Base-by-base conservation (phyloP, 2,113 vertebrate species). In the Silurus glanis region DNA sequence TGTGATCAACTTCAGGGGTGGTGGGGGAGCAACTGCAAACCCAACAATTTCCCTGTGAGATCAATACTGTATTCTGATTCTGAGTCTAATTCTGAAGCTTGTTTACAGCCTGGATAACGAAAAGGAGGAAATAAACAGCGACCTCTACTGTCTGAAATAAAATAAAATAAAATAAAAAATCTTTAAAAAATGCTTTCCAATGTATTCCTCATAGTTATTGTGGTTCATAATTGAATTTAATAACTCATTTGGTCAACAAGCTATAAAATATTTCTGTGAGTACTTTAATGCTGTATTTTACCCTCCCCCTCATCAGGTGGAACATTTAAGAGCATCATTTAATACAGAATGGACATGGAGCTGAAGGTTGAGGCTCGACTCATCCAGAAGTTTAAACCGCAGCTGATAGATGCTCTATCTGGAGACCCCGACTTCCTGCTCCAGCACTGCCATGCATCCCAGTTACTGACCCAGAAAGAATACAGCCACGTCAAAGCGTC, bases 401-500 rank as follows among this genome's bases (percentile, higher is more conserved):
- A 55, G 49, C 88, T 95, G 0, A 93, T 94, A 14, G 88, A 94
- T 5, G 91, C 93, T 72, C 89, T 95, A 6, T 92, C 86, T 28
- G 90, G 83, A 0, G 93, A 95, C 21, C 82, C 94, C 3, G 92
- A 95, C 59, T 91, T 93, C 56, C 84, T 95, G 55, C 91, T 95
- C 86, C 94, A 95, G 91, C 90, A 91, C 55, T 93, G 92, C 56
- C 90, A 95, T 86, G 88, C 94, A 51, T 80, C 72, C 56, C 0
- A 0, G 3, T 88, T 95, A 87, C 87, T 95, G 66, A 90, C 94
- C 85, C 49, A 0, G 53, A 69, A 9, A 0, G 86, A 89, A 85
- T 95, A 95, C 85, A 69, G 92, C 62, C 88, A 91, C 28, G 75
- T 95, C 53, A 94, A 93, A 89, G 82, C 89, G 14, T 80, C 87